Evolutionary conservation across 2,113 vertebrate species (phyloP), one percentile per base, ranked within the genome.

Genomic region (Apodemus speciosus): DNA sequence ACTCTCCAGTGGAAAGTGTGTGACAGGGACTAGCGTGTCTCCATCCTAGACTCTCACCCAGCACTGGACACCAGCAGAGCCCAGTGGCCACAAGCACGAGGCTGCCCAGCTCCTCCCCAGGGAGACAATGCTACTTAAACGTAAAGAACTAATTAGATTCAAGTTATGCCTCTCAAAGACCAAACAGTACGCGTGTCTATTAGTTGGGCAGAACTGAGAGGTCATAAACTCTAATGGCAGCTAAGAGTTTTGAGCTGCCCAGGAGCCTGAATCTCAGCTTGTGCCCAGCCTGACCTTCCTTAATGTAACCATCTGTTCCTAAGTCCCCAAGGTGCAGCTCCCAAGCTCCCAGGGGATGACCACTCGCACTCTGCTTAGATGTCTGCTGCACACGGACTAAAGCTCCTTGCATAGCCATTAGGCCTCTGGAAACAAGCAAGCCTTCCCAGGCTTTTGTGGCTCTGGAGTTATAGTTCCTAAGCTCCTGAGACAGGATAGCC

Each of bases 151-250:
- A 73, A 89, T 84, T 88, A 89, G 87, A 43, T 53, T 30, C 9
- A 38, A 13, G 30, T 6, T 73, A 56, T 21, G 73, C 38, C 38
- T 71, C 18, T 77, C 30, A 27, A 38, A 62, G 49, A 49, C 76
- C 35, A 60, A 27, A 20, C 4, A 32, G 23, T 38, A 6, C 6
- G 40, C 38, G 13, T 40, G 9, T 9, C 4, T 16, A 18, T 49
- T 51, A n/a, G 51, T 23, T 2, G 3, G 85, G 71, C 1, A 15
- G 15, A 25, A 0, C 7, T 0, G 2, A 27, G 30, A 38, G 32
- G 46, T 68, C 51, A 9, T 14, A 9, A 3, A 56, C 69, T 43
- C 21, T 3, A 35, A 6, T 20, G 21, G 16, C 27, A 27, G 20
- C 27, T n/a, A 32, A n/a, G 46, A 43, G 8, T 56, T 23, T 30